Evolutionary conservation across 2,888 invertebrate genomes (phyloP).

Genomic region (Microctonus hyperodae): DNA sequence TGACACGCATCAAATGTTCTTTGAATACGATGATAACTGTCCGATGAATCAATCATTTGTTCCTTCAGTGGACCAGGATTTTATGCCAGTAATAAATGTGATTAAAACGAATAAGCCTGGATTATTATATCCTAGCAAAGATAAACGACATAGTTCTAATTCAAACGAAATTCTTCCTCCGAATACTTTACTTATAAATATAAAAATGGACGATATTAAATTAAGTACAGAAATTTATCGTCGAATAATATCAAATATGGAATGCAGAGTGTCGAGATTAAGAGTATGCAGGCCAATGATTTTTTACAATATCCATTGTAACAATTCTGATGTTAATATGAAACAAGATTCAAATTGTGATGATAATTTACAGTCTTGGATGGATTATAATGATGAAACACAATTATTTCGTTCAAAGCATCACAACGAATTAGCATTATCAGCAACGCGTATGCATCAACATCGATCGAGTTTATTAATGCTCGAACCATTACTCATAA

Average conservation of each 20-base stretch:
- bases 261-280: conserved; percentile 48
- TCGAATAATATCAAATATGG: conserved; percentile 41
- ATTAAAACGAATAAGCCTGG: conserved; percentile 48
- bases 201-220: conserved; percentile 11
- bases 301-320: conserved; percentile 38
- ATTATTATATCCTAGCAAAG: conserved; percentile 45
- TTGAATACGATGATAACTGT: conserved; percentile 32
- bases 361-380: conserved; percentile 45
- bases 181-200: conserved; percentile 40
- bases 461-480: conserved; percentile 61
- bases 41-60: not conserved
- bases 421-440: conserved; percentile 24
- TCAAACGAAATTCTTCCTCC: conserved; percentile 43
- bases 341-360: conserved; percentile 37
- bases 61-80: conserved; percentile 38
- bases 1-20: conserved; percentile 38
- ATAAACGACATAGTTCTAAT: conserved; percentile 43
- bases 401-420: conserved; percentile 13
- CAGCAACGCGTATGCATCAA: conserved; percentile 25
- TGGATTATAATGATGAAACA: conserved; percentile 42
- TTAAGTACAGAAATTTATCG: conserved; percentile 48
- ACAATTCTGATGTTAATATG: conserved; percentile 6
- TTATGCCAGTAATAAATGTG: conserved; percentile 51
- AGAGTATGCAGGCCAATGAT: conserved; percentile 41
- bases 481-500: conserved; percentile 65